Evolutionary conservation across 2,113 vertebrate genomes (phyloP).

Genomic region (Rafetus swinhoei): DNA sequence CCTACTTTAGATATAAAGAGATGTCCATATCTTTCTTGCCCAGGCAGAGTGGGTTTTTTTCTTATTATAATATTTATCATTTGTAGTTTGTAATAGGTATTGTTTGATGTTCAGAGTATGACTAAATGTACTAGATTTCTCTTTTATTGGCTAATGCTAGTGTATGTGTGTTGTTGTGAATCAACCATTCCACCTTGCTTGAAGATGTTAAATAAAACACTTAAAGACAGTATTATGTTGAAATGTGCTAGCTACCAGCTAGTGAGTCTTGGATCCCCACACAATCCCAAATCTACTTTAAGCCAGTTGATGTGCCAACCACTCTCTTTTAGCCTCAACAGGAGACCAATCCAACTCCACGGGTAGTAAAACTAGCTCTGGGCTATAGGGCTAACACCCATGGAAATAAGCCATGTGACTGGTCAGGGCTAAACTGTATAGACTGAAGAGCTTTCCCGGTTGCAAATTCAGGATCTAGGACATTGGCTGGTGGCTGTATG

Average conservation of each 20-base stretch:
- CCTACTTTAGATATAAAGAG: not conserved
- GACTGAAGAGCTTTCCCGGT: not conserved
- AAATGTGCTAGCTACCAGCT: not conserved
- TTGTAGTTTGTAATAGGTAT: not conserved
- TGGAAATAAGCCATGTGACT: not conserved
- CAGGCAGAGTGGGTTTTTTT: not conserved
- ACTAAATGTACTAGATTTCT: not conserved
- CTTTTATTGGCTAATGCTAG: not conserved
- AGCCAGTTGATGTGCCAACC: not conserved
- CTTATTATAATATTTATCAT: not conserved
- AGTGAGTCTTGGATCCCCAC: not conserved
- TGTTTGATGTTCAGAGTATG: rapidly evolving
- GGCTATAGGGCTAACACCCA: not conserved
- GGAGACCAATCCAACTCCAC: not conserved
- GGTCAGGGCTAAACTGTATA: not conserved
- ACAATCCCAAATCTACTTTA: not conserved
- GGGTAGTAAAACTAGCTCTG: not conserved
- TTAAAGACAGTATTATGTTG: not conserved
- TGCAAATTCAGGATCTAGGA: not conserved
- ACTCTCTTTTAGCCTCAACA: not conserved
- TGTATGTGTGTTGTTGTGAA: not conserved
- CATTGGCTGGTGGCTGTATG: not conserved
- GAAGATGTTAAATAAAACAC: not conserved
- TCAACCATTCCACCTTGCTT: not conserved
- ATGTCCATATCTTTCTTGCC: not conserved